Evolutionary conservation across 1,140 invertebrate genomes (phyloP).

Genomic region (Leptoteleia sp.): DNA sequence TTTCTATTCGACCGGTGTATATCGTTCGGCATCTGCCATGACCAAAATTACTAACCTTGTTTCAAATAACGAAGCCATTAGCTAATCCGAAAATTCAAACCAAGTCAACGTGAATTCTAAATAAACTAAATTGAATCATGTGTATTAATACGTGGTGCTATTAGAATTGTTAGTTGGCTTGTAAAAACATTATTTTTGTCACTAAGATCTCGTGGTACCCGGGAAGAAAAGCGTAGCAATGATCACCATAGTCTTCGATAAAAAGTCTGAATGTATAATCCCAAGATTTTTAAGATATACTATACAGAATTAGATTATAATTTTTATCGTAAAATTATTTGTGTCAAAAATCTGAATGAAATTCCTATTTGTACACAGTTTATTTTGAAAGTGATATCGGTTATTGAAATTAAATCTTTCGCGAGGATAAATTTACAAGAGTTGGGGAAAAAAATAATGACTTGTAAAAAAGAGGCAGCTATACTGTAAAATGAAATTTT

Average conservation of each 20-base stretch:
- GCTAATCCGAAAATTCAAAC: conserved; percentile 12
- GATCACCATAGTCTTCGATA: neutral
- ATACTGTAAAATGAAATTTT: too few species aligned
- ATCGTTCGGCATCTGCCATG: conserved; percentile 3
- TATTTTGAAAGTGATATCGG: conserved; percentile 26
- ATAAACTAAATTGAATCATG: neutral
- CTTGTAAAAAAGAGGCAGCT: conserved; percentile 2
- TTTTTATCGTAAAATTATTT: conserved; percentile 27
- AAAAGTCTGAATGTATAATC: conserved; percentile 25
- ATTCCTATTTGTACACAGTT: conserved; percentile 35
- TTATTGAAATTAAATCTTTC: conserved; percentile 32
- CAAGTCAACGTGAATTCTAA: neutral
- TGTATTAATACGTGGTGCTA: neutral
- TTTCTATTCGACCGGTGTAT: conserved; percentile 20
- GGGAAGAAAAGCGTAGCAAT: neutral
- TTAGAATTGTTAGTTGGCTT: too few species aligned
- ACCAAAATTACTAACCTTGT: conserved; percentile 31
- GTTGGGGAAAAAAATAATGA: conserved; percentile 25
- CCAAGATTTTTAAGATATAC: conserved; percentile 30
- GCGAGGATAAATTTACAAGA: conserved; percentile 6
- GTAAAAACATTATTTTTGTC: too few species aligned
- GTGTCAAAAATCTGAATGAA: conserved; percentile 19
- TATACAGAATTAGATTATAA: conserved; percentile 26
- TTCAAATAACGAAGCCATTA: conserved; percentile 36
- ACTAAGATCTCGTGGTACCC: too few species aligned